These are phyloP conservation scores for Atopsyche davidsoni DNA, from an alignment of 1,140 invertebrate genomes.

Conservation along the genomic window DNA sequence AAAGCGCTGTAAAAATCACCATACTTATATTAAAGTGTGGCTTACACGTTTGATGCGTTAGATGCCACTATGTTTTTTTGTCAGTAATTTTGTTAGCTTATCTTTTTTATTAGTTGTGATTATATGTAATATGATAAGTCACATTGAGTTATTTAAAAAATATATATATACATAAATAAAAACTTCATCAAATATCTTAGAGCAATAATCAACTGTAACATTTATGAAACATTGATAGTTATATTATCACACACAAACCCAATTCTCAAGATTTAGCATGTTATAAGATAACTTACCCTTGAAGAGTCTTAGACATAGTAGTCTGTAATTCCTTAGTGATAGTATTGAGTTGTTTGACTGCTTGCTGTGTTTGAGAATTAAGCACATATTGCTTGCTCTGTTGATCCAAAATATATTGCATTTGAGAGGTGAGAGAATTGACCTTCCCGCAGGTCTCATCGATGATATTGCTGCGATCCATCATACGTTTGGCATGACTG, in stretches of 20 bases:
- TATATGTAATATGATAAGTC: no score
- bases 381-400: slow-evolving; percentile 25
- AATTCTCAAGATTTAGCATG: background rate
- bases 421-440: slow-evolving; percentile 16
- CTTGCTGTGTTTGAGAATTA: slow-evolving; percentile 25
- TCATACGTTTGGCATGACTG: slow-evolving; percentile 33
- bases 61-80: no score
- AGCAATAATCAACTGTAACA: background rate
- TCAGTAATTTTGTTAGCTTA: no score
- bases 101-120: no score
- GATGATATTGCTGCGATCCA: slow-evolving; percentile 15
- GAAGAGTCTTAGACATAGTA: slow-evolving; percentile 22
- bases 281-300: slow-evolving; percentile 19
- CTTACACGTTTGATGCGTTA: no score
- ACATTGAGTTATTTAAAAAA: no score
- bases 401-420: slow-evolving; percentile 27
- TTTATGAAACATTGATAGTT: background rate
- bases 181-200: no score
- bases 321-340: slow-evolving; percentile 24
- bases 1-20: slow-evolving; percentile 23
- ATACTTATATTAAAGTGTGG: slow-evolving; percentile 12
- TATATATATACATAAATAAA: no score
- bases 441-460: slow-evolving; percentile 21
- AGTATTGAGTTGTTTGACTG: slow-evolving; percentile 26
- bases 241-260: background rate